These are phyloP conservation scores for Eudyptes chrysolophus DNA, from an alignment of 2,113 vertebrate species.

Conservation along the genomic window DNA sequence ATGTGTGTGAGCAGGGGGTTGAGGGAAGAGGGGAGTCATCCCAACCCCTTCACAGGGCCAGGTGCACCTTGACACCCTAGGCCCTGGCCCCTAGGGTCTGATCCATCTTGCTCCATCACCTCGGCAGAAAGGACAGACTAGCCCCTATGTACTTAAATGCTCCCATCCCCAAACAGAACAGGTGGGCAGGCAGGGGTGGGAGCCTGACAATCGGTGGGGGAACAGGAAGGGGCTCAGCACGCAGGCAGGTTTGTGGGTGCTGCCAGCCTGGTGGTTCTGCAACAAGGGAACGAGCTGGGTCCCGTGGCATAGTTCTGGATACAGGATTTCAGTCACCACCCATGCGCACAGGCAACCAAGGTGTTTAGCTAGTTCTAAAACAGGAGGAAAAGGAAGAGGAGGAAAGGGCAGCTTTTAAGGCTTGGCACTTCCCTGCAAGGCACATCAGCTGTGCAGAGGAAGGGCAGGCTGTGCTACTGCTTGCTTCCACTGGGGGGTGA, in stretches of 20 bases:
- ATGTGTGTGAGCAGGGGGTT: not conserved
- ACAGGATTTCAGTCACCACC: not conserved
- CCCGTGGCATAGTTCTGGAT: not conserved
- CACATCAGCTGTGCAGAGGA: not conserved
- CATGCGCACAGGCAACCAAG: not conserved
- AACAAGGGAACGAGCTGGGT: not conserved
- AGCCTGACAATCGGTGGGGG: rapidly evolving
- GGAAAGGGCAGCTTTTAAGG: not conserved
- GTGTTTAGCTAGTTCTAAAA: not conserved
- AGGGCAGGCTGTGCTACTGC: not conserved
- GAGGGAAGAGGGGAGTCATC: not conserved
- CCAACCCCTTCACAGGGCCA: not conserved
- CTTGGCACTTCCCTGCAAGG: not conserved
- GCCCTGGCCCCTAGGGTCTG: not conserved
- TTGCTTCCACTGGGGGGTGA: conserved; percentile 17
- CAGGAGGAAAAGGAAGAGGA: not conserved
- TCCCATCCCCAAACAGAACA: not conserved
- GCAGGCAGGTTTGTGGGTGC: not conserved
- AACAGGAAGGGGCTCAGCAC: not conserved
- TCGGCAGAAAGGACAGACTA: not conserved
- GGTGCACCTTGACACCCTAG: not conserved
- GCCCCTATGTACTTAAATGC: no score
- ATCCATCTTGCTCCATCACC: not conserved
- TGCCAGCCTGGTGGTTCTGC: not conserved
- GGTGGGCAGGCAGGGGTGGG: rapidly evolving